A percentile compares a stretch with the other conserved stretches of the same genome.
These are phyloP conservation scores for Ailurus styani DNA, from an alignment of 2,113 vertebrate species.

Conservation along the genomic window DNA sequence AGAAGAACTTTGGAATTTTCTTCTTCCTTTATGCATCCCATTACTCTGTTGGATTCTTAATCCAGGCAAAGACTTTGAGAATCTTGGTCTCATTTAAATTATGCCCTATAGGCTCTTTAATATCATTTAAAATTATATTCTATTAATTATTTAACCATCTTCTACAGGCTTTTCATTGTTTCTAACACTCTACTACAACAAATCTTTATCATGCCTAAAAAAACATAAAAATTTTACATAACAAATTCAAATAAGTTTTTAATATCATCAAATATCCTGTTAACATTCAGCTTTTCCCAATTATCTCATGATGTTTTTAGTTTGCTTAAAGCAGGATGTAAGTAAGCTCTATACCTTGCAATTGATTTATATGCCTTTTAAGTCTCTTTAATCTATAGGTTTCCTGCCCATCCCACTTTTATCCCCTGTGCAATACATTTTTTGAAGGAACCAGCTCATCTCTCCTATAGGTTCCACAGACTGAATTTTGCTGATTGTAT, in stretches of 20 bases:
- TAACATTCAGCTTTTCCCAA: background rate
- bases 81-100: background rate
- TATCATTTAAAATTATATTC: background rate
- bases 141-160: background rate
- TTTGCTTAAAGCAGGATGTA: background rate
- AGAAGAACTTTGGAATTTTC: background rate
- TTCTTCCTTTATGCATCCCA: background rate
- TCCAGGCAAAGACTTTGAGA: background rate
- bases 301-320: background rate
- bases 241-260: background rate
- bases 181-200: background rate
- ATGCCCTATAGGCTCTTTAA: background rate
- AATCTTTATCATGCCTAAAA: background rate
- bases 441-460: background rate
- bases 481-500: background rate
- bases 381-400: background rate
- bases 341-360: background rate
- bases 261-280: background rate
- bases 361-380: background rate
- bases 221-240: background rate
- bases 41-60: background rate
- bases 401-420: background rate
- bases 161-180: background rate
- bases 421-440: background rate
- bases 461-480: background rate